A percentile compares a stretch with the other conserved stretches of the same genome.
These are phyloP conservation scores for Serranochromis macrocephalus DNA, from an alignment of 2,113 vertebrate species.

Conservation along the genomic window DNA sequence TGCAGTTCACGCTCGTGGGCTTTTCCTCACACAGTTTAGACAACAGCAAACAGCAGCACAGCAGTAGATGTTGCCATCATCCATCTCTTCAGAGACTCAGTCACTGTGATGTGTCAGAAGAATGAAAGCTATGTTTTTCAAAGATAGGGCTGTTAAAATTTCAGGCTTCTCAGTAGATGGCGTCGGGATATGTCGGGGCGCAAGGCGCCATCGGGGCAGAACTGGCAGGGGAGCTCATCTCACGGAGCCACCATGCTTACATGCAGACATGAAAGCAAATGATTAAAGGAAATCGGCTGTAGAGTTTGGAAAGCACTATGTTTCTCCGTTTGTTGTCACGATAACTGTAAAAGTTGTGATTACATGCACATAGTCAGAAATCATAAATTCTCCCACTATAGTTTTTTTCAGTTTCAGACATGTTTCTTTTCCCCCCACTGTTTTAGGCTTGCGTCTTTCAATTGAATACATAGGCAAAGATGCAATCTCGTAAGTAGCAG, in stretches of 20 bases:
- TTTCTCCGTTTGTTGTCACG: background rate
- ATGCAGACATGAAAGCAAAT: background rate
- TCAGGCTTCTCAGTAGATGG: background rate
- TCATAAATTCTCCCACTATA: background rate
- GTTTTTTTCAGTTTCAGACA: background rate
- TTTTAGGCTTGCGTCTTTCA: background rate
- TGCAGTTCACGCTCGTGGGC: constrained; percentile 18
- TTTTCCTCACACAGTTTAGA: constrained; percentile 3
- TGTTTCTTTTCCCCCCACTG: fast-evolving
- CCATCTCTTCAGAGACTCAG: constrained; percentile 55
- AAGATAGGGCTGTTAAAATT: constrained; percentile 29
- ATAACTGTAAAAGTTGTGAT: background rate
- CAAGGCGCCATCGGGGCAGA: background rate
- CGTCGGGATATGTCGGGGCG: background rate
- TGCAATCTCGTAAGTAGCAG: background rate
- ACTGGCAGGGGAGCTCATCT: background rate
- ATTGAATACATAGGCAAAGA: background rate
- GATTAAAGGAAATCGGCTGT: background rate
- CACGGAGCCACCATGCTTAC: background rate
- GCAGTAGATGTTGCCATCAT: constrained; percentile 47
- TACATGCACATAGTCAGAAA: background rate
- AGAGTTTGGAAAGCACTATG: background rate
- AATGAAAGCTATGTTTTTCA: constrained; percentile 55
- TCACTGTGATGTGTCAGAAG: constrained; percentile 58
- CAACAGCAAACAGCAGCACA: constrained; percentile 22